A percentile compares a stretch with the other conserved stretches of the same genome.
These are phyloP conservation scores for Tetraneura akinire DNA, from an alignment of 1,140 invertebrate species.

Conservation along the genomic window DNA sequence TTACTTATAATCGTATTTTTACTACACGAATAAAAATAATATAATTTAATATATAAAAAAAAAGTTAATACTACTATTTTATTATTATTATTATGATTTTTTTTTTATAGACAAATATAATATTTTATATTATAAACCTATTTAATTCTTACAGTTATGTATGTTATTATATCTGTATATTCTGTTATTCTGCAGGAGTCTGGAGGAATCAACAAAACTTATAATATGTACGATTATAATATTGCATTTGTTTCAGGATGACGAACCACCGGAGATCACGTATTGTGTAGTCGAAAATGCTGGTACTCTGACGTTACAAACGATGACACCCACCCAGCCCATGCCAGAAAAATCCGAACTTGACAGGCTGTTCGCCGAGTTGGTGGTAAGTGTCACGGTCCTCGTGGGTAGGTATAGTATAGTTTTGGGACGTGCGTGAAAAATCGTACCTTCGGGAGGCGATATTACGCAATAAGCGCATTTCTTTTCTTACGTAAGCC, in stretches of 20 bases:
- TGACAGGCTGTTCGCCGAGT: constrained; percentile 89
- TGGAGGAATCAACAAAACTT: too few relatives aligned
- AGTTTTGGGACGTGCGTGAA: constrained; percentile 24
- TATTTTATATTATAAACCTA: too few relatives aligned
- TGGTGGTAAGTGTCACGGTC: constrained; percentile 70
- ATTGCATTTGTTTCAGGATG: constrained; percentile 67
- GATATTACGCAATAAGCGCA: background rate
- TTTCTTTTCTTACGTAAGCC: constrained; percentile 11
- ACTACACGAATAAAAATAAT: too few relatives aligned
- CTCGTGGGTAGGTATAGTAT: background rate
- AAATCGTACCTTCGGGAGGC: constrained; percentile 1
- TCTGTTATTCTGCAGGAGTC: too few relatives aligned
- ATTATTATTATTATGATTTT: too few relatives aligned
- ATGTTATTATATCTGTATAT: too few relatives aligned
- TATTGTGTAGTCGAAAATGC: constrained; percentile 87
- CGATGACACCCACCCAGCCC: constrained; percentile 81
- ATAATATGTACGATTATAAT: background rate
- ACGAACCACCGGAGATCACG: constrained; percentile 87
- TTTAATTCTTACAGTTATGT: too few relatives aligned
- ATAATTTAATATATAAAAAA: too few relatives aligned
- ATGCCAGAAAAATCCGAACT: constrained; percentile 91
- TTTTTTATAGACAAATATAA: too few relatives aligned
- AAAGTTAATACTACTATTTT: too few relatives aligned
- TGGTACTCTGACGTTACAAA: constrained; percentile 80
- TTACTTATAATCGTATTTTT: too few relatives aligned